Conservation (phyloP, 2,888 invertebrate species). For the Alloscopus bannaensis region DNA sequence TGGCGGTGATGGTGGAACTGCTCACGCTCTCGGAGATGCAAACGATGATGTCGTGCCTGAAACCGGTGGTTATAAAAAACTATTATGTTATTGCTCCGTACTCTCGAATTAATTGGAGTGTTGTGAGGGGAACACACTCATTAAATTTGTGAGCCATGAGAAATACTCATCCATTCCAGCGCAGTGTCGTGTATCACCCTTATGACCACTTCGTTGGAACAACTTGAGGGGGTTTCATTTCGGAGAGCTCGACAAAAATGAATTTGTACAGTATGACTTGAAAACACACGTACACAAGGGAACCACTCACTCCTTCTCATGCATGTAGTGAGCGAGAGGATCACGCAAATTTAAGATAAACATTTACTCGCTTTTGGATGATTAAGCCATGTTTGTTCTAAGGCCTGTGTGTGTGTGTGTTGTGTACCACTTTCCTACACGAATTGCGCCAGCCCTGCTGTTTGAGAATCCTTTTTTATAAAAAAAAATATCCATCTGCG, state of each 20-base stretch:
- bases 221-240: constrained; percentile 19
- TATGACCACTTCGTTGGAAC: constrained; percentile 27
- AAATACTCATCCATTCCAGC: constrained; percentile 33
- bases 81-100: constrained; percentile 46
- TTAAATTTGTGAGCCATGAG: constrained; percentile 44
- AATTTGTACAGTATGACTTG: constrained; percentile 33
- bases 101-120: constrained; percentile 56
- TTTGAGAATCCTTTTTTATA: no score
- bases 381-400: constrained; percentile 55
- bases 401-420: background rate
- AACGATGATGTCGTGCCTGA: background rate
- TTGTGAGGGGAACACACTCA: constrained; percentile 49
- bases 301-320: constrained; percentile 19
- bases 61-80: constrained; percentile 47
- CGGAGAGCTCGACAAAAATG: constrained; percentile 19
- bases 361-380: constrained; percentile 57
- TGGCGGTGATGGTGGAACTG: background rate
- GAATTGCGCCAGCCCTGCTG: background rate
- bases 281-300: background rate
- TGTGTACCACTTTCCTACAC: background rate
- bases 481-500: constrained; percentile 1
- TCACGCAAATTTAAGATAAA: constrained; percentile 67
- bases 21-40: background rate
- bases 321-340: constrained; percentile 38
- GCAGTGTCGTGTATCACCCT: constrained; percentile 8